Conservation (phyloP, 2,113 vertebrate species). For the Callorhinus ursinus region DNA sequence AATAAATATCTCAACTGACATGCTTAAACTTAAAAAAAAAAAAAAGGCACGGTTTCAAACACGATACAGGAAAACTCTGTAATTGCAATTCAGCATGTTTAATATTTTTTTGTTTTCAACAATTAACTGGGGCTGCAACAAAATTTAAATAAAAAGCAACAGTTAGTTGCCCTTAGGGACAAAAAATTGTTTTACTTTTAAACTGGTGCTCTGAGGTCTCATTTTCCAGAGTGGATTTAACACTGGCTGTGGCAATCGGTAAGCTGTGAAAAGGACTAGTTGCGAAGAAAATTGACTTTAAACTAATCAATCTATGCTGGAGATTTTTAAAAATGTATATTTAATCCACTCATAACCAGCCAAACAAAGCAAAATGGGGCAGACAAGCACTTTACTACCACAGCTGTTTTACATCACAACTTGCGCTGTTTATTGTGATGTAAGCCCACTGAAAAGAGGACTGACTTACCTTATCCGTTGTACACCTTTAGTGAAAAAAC, state of each 20-base stretch:
- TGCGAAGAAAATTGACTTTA: conserved; percentile 97
- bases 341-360: conserved; percentile 99
- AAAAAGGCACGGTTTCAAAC: conserved; percentile 34
- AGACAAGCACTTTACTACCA: conserved; percentile 99
- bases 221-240: conserved; percentile 47
- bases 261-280: conserved; percentile 99
- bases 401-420: conserved; percentile 97
- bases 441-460: conserved; percentile 90
- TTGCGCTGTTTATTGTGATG: conserved; percentile 93
- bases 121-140: conserved; percentile 15
- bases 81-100: not conserved
- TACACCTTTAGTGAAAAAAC: conserved; percentile 88
- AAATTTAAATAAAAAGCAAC: conserved; percentile 39
- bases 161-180: conserved; percentile 33
- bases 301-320: conserved; percentile 96
- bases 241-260: conserved; percentile 70
- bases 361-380: conserved; percentile 98
- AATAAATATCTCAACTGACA: conserved; percentile 31
- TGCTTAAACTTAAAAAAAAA: not conserved
- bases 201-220: conserved; percentile 38
- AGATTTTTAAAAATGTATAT: conserved; percentile 90
- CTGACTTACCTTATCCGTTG: conserved; percentile 88
- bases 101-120: conserved; percentile 51
- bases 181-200: conserved; percentile 38
- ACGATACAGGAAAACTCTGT: conserved; percentile 29